Evolutionary conservation across 1,140 invertebrate species (phyloP).

Genomic region (Nephila pilipes): DNA sequence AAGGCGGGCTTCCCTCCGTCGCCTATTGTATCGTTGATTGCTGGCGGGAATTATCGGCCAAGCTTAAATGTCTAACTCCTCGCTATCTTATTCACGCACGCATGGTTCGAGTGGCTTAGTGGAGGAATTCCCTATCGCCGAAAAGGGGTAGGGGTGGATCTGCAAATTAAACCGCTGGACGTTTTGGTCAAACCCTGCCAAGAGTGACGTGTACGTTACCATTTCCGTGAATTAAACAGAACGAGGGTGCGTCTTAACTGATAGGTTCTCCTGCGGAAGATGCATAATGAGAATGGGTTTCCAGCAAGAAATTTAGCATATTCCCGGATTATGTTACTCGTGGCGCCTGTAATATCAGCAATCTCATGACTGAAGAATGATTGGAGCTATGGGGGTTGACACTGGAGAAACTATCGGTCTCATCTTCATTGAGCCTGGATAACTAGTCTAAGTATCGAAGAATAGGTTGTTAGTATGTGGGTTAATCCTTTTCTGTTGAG

Average conservation of each 20-base stretch:
- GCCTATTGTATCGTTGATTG: slow-evolving; percentile 70
- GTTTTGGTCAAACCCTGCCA: slow-evolving; percentile 16
- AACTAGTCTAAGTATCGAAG: not conserved
- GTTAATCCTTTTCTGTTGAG: not conserved
- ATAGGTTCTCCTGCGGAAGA: not conserved
- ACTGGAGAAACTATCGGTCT: not conserved
- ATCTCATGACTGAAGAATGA: not conserved
- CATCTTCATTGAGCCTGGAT: not conserved
- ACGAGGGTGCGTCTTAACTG: not conserved
- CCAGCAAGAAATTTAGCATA: not conserved
- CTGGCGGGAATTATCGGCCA: slow-evolving; percentile 67
- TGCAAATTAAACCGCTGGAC: slow-evolving; percentile 63
- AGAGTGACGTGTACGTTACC: slow-evolving; percentile 11
- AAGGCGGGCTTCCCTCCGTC: slow-evolving; percentile 13
- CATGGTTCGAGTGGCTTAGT: slow-evolving; percentile 52
- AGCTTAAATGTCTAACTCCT: slow-evolving; percentile 73
- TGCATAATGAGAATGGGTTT: not conserved
- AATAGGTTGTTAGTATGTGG: not conserved
- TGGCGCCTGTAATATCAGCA: not conserved
- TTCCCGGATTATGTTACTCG: not conserved
- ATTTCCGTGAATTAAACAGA: slow-evolving; percentile 14
- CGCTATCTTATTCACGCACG: slow-evolving; percentile 75
- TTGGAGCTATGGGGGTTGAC: not conserved
- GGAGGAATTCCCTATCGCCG: slow-evolving; percentile 21
- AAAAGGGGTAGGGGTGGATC: slow-evolving; percentile 13